Conservation (phyloP, 2,888 invertebrate species). For the Standfussiana lucernea region DNA sequence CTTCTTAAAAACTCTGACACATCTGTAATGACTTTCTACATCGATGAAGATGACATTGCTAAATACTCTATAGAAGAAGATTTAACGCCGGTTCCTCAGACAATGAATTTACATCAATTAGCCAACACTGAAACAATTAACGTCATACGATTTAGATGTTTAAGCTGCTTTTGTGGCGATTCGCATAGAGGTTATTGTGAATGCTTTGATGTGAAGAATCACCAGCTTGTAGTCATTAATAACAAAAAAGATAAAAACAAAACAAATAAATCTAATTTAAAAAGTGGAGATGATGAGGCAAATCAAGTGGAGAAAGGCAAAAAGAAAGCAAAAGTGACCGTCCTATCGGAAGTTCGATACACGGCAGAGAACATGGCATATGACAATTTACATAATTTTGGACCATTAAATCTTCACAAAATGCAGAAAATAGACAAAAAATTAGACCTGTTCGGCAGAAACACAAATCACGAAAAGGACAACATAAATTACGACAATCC, state of each 20-base stretch:
- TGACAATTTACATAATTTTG: conserved; percentile 1
- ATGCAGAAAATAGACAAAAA: conserved; percentile 4
- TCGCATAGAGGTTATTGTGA: conserved; percentile 2
- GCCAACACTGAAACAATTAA: background rate
- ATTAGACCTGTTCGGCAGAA: background rate
- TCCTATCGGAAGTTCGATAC: background rate
- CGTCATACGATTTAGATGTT: background rate
- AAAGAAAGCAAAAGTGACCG: background rate
- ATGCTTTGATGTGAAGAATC: conserved; percentile 5
- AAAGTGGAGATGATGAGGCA: background rate
- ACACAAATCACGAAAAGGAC: background rate
- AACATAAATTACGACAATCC: conserved; percentile 1
- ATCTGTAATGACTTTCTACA: conserved; percentile 4
- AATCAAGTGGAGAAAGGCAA: conserved; percentile 8
- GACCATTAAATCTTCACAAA: background rate
- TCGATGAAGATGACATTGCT: background rate
- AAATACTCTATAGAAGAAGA: conserved; percentile 1
- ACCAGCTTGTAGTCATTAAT: background rate
- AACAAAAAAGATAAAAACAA: background rate
- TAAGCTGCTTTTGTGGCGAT: background rate
- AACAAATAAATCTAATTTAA: conserved; percentile 2
- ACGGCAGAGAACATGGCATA: conserved; percentile 3
- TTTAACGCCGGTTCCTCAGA: background rate
- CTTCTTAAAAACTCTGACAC: too few species aligned
- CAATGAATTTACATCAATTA: conserved; percentile 8